Base-by-base conservation (phyloP, 2,888 invertebrate genomes). In the Phasia obesa region DNA sequence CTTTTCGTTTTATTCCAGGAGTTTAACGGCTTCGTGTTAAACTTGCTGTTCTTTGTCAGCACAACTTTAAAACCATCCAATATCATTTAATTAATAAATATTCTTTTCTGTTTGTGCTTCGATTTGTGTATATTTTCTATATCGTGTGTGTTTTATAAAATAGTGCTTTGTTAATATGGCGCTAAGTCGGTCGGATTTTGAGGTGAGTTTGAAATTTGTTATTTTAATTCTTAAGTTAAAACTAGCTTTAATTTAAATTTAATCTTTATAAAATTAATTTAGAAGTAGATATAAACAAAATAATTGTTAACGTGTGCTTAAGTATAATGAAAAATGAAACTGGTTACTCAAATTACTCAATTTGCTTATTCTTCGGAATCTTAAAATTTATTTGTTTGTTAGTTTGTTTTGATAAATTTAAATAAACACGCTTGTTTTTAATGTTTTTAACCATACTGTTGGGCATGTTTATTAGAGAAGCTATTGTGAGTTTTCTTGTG, bases 121-220 rank as follows among this genome's bases (percentile, higher is more conserved):
- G 59, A 64, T 64, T 74, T 82, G 21, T 76, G 17, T 44, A 13
- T 44, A 53, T 49, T 44, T 47, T 47, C n/a, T 62, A 51, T 23
- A 55, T 4, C 6, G 21, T 25, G 47, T 44, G 74, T 57, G 27
- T n/a, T 17, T 60, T 69, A n/a, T 17, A 53, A 35, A 55, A 13
- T 67, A 57, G 57, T 83, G 64, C 74, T 79, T 84, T 64, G 69
- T 80, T 87, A 90, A 90, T 87, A 91, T 91, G 91, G 90, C 90
- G 88, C 88, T 89, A 86, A 90, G 90, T 82, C 82, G 83, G 89
- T 91, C 91, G 87, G 89, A 90, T 87, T 91, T 88, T 88, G 91
- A 91, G 90, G 91, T 91, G 87, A 90, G 90, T 88, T 55, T 55
- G 42, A 21, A 35, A 60, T 21, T 19, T 62, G 25, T 59, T 38